phyloP scores from a whole-genome alignment of 2,888 invertebrate genomes.

The Sphaeridia pumilis region DNA sequence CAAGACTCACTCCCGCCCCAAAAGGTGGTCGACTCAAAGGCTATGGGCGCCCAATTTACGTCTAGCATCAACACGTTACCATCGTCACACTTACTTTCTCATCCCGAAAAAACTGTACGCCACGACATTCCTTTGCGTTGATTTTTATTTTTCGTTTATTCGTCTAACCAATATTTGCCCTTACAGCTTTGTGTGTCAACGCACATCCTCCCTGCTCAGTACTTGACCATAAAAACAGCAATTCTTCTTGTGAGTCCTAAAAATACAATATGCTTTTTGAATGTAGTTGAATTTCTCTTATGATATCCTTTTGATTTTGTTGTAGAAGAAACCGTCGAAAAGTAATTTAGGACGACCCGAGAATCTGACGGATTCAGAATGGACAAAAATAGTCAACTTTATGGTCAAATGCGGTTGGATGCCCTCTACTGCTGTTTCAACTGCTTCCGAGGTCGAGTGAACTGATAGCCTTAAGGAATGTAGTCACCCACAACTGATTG shows the following conservation, averaged over 20 bases:
- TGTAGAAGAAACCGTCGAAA: slow-evolving; percentile 7
- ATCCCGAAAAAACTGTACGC: slow-evolving; percentile 54
- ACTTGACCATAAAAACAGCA: slow-evolving; percentile 76
- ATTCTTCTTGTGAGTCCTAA: slow-evolving; percentile 54
- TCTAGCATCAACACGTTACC: slow-evolving; percentile 23
- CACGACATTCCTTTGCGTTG: slow-evolving; percentile 3
- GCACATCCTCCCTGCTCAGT: slow-evolving; percentile 48
- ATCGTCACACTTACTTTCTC: slow-evolving; percentile 48
- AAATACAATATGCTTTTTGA: not conserved
- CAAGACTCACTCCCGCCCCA: slow-evolving; percentile 14
- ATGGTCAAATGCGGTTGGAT: slow-evolving; percentile 49
- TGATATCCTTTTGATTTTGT: not conserved
- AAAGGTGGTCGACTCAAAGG: slow-evolving; percentile 34
- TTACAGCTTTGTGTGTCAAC: slow-evolving; percentile 39
- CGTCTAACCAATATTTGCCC: slow-evolving; percentile 42
- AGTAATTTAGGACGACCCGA: slow-evolving; percentile 7
- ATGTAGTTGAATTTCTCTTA: not conserved
- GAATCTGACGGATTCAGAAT: slow-evolving; percentile 23
- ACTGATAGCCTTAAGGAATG: no score
- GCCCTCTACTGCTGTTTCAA: slow-evolving; percentile 38
- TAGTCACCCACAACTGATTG: no score
- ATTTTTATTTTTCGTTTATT: not conserved
- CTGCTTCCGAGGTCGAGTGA: slow-evolving; percentile 13
- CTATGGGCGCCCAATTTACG: slow-evolving; percentile 35
- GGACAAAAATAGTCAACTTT: slow-evolving; percentile 47